Evolutionary conservation across 2,797 vertebrate genomes (phyloP), one percentile per base, ranked within the genome.

Genomic region (Urosaurus nigricauda): DNA sequence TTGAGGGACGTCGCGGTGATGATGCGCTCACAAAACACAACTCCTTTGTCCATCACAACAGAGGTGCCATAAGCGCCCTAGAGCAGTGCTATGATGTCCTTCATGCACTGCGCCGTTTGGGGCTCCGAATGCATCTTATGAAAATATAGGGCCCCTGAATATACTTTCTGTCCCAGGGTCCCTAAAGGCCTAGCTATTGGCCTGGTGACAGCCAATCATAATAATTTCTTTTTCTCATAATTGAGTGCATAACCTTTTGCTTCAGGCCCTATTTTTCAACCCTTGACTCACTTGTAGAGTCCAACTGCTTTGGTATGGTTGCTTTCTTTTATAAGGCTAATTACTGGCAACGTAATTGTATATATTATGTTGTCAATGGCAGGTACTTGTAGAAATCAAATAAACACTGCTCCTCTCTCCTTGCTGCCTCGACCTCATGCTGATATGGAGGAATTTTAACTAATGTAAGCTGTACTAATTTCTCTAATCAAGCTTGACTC

Each of bases 381-480:
- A 78, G 26, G 65, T 60, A 58, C 47, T 89, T 75, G 58, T 63
- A 73, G 85, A 95, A 92, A 87, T 83, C 92, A 87, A 94, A 91
- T 87, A 93, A 94, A 94, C 90, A 91, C 29, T 77, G 73, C 90
- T 95, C 93, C 79, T 84, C 77, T 63, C 43, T 16, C 35, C 83
- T 29, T 35, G 47, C 70, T 37, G 87, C 88, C 74, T 29, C 35
- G 77, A 65, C 63, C 68, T 89, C 77, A 89, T 87, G 90, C 74
- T 88, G 88, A 68, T 47, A 80, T 87, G 92, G 78, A 87, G 87
- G 58, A 68, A 85, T 85, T 63, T 85, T 91, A 91, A 92, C 86
- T 78, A 92, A 94, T 94, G 91, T 94, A 95, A 94, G 92, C 87
- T 58, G 60, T 73, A 60, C 89, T 91, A 90, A 94, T 91, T 94